Conservation (phyloP, 1,140 invertebrate genomes). For the Saccostrea echinata region DNA sequence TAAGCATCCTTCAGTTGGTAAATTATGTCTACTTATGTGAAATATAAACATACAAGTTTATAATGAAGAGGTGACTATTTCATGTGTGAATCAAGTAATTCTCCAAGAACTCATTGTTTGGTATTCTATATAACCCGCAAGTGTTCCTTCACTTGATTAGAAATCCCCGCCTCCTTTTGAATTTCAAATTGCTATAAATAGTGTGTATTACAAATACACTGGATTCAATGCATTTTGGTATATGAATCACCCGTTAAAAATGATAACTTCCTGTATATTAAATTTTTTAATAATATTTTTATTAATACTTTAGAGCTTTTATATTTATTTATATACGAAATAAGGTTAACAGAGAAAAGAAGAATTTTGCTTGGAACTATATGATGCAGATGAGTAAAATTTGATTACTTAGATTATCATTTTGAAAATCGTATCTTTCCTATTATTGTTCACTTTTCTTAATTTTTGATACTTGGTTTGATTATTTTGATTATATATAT, state of each 20-base stretch:
- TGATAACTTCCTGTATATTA: no score
- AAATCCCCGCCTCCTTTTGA: background rate
- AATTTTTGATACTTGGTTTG: no score
- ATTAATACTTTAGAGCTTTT: no score
- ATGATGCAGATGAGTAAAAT: no score
- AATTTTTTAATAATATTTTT: no score
- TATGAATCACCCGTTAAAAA: background rate
- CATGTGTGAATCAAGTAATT: background rate
- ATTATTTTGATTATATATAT: no score
- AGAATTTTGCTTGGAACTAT: no score
- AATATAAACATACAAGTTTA: background rate
- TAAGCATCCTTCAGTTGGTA: background rate
- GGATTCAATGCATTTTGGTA: background rate
- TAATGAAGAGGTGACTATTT: background rate
- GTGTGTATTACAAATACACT: background rate
- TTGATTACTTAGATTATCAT: no score
- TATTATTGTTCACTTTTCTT: no score
- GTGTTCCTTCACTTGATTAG: background rate
- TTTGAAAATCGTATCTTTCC: no score
- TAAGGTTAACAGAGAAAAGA: no score
- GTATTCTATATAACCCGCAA: background rate
- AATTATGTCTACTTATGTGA: slow-evolving; percentile 9
- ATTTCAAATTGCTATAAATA: background rate
- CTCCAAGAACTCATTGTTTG: background rate
- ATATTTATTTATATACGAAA: no score